Base-by-base conservation (phyloP, 2,797 vertebrate species). In the Cuniculus paca region DNA sequence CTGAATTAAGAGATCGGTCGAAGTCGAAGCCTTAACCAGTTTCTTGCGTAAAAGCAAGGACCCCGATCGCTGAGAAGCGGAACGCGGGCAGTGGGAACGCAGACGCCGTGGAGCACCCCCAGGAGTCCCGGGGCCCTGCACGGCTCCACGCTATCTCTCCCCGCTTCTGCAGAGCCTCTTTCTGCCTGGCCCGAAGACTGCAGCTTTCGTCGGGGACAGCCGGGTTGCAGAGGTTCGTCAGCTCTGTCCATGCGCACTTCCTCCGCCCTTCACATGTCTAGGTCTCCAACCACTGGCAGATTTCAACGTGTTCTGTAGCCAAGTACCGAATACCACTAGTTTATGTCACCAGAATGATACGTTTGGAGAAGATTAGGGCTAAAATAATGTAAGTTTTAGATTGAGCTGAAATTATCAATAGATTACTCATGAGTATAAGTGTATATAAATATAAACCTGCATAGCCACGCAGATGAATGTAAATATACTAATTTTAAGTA, bases 301-400 rank as follows among this genome's bases (percentile, higher is more conserved):
- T 58, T 24, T 6, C 6, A 39, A 6, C 6, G 34, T 48, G 77
- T 14, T 26, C 24, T 92, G 20, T n/a, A 31, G 28, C 9, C 19
- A 45, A 79, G 74, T 28, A 65, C 13, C n/a, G 58, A 70, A 22
- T 78, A 74, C 88, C 60, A 16, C n/a, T 74, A 78, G 52, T 45
- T 95, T 63, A 52, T 80, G 28, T 65, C 48, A 74, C 19, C 31
- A 78, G 60, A 72, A 52, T 34, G 78, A 72, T 36, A 48, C 31
- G 34, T 74, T 54, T 61, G 26, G 19, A 39, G 3, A 8, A 9
- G 22, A 34, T 34, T 60, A 80, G 68, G 22, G 1, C 48, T 63
- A 83, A 84, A 80, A 83, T 54, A 45, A 86, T 26, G 8, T 26
- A 90, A 81, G 54, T 87, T 90, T 93, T 72, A 42, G 20, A 58